Evolutionary conservation across 2,888 invertebrate species (phyloP), one percentile per base, ranked within the genome.

Genomic region (Eretmocerus hayati): DNA sequence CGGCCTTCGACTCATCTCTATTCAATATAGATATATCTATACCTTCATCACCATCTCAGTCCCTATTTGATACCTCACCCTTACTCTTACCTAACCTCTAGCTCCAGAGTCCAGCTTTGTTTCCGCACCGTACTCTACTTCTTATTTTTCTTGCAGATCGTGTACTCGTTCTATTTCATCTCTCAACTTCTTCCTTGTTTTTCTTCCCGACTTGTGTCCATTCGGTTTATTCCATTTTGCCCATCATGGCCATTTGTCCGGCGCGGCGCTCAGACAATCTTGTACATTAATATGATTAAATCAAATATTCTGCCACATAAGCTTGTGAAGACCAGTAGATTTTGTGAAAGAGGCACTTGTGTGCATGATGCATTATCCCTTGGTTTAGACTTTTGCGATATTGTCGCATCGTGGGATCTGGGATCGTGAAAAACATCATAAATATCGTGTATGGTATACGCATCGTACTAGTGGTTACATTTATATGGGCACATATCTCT

Each of bases 281-380:
- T 5, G 26, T 19, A 41, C 49, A 37, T 45, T 45, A 32, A 32
- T 37, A 2, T 45, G 32, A 49, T 49, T 40, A 41, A 45, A 45
- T 49, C 41, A 37, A 19, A 36, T 36, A 49, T 49, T 45, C 49
- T n/a, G 8, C 26, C n/a, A n/a, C n/a, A n/a, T n/a, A n/a, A n/a
- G n/a, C n/a, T n/a, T n/a, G n/a, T n/a, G n/a, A n/a, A n/a, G n/a
- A n/a, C n/a, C n/a, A n/a, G n/a, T n/a, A n/a, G n/a, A n/a, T n/a
- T n/a, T n/a, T n/a, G n/a, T n/a, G n/a, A n/a, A n/a, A n/a, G n/a
- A n/a, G n/a, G n/a, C n/a, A n/a, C n/a, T n/a, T n/a, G n/a, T n/a
- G n/a, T n/a, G n/a, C n/a, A n/a, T n/a, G n/a, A n/a, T n/a, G n/a
- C n/a, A n/a, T n/a, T n/a, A n/a, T n/a, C n/a, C n/a, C n/a, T n/a